Evolutionary conservation across 2,113 vertebrate species (phyloP).

Genomic region (Martes martes): DNA sequence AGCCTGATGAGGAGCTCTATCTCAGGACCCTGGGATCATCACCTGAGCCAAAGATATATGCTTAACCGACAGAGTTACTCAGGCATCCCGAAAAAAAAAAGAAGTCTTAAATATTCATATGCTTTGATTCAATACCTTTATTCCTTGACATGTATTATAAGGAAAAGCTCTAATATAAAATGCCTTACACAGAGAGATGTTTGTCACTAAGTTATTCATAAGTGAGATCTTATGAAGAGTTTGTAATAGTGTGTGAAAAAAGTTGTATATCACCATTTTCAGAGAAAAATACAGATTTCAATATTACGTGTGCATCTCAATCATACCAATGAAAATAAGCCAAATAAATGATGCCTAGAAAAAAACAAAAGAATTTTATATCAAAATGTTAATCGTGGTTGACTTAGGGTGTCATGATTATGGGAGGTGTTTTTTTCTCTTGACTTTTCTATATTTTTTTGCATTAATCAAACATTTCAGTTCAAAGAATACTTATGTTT

Average conservation of each 20-base stretch:
- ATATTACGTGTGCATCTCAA: background rate
- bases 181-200: background rate
- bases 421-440: background rate
- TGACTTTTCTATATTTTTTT: background rate
- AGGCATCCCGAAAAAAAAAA: background rate
- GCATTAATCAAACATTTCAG: background rate
- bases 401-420: background rate
- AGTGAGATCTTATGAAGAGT: background rate
- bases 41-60: background rate
- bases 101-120: conserved; percentile 4
- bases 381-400: background rate
- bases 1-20: background rate
- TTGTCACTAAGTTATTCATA: conserved; percentile 26
- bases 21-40: background rate
- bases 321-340: background rate
- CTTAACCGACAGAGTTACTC: background rate
- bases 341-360: background rate
- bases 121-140: conserved; percentile 16
- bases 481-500: background rate
- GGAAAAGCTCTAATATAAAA: background rate
- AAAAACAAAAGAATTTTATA: background rate
- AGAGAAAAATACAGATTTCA: background rate
- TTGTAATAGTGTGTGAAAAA: background rate
- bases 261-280: background rate
- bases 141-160: conserved; percentile 14